A percentile compares a stretch with the other conserved stretches of the same genome.
phyloP scores from a whole-genome alignment of 2,113 vertebrate species.

The Podiceps cristatus region DNA sequence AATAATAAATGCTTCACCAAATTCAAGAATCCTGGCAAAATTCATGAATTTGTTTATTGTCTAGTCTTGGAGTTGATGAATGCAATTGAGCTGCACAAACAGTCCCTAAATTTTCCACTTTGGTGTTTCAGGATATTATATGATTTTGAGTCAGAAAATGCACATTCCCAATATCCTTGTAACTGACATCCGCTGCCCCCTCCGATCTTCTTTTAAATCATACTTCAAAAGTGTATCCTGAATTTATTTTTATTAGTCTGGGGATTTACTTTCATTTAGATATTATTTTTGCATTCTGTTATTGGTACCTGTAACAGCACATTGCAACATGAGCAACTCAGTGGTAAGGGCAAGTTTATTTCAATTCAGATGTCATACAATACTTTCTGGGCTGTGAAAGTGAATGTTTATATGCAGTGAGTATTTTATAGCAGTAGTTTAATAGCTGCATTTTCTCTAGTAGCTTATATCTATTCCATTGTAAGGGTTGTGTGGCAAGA shows the following conservation, averaged over 20 bases:
- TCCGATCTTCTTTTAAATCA: background rate
- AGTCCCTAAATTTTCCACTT: background rate
- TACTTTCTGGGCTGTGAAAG: background rate
- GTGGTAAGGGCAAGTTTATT: background rate
- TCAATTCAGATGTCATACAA: background rate
- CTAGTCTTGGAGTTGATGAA: background rate
- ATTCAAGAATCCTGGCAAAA: background rate
- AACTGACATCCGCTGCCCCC: rapidly evolving
- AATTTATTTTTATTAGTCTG: background rate
- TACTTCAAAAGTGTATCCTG: background rate
- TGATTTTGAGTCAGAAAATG: background rate
- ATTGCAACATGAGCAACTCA: background rate
- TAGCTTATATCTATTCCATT: background rate
- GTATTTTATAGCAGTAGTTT: background rate
- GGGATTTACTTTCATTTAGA: background rate
- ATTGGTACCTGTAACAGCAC: background rate
- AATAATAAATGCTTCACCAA: background rate
- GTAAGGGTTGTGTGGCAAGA: background rate
- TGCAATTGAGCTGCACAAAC: background rate
- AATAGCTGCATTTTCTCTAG: background rate
- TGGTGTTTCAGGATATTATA: background rate
- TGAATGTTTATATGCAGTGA: background rate
- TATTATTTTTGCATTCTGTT: background rate
- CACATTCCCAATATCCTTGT: background rate
- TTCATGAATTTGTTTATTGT: background rate